A percentile compares a stretch with the other conserved stretches of the same genome.
These are phyloP conservation scores for Chalcosyrphus nemorum DNA, from an alignment of 2,888 invertebrate genomes.

Conservation along the genomic window DNA sequence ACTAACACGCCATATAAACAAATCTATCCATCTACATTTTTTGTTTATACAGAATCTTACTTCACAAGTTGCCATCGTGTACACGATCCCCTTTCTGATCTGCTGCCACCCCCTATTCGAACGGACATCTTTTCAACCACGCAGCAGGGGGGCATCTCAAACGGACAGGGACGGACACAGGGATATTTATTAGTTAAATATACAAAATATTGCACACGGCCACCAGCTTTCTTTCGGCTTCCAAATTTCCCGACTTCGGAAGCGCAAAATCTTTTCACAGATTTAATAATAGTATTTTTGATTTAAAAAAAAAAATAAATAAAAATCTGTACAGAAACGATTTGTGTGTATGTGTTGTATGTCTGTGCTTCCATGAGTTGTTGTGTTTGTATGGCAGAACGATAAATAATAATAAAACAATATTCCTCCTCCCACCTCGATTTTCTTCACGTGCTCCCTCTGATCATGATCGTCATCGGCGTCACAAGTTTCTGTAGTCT, in stretches of 20 bases:
- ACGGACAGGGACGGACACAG: constrained; percentile 38
- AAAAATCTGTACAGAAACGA: background rate
- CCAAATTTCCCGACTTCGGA: constrained; percentile 61
- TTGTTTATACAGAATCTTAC: constrained; percentile 34
- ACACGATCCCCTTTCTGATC: background rate
- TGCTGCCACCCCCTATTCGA: background rate
- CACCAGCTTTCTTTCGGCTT: constrained; percentile 74
- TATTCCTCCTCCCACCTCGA: constrained; percentile 34
- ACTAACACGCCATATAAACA: constrained; percentile 43
- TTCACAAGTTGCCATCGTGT: constrained; percentile 8
- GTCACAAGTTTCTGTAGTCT: background rate
- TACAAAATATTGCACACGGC: constrained; percentile 82
- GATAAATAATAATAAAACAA: constrained; percentile 58
- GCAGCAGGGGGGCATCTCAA: constrained; percentile 15
- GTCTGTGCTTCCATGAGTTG: constrained; percentile 43
- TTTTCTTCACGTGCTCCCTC: constrained; percentile 4
- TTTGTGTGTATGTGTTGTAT: constrained; percentile 19
- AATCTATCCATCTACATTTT: constrained; percentile 11
- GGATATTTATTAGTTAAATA: constrained; percentile 75
- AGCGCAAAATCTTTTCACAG: constrained; percentile 66
- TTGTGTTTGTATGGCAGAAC: constrained; percentile 41
- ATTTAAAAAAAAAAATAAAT: constrained; percentile 48
- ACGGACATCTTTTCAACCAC: constrained; percentile 8
- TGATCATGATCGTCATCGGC: constrained; percentile 8
- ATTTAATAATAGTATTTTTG: constrained; percentile 70